These are phyloP conservation scores for Rhabdomys pumilio DNA, from an alignment of 2,797 vertebrate species.

Conservation along the genomic window DNA sequence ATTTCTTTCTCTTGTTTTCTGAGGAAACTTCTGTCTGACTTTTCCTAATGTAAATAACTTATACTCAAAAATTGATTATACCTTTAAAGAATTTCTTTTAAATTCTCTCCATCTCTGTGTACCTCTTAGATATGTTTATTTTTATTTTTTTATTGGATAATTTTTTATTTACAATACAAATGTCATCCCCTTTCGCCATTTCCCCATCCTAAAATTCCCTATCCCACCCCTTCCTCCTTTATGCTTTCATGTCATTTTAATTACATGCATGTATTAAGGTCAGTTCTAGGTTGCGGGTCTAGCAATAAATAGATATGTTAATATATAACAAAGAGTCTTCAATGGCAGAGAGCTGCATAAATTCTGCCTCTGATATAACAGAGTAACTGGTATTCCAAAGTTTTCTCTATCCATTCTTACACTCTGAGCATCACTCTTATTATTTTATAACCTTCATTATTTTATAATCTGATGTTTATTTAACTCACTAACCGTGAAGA, in stretches of 20 bases:
- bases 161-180: too few species aligned
- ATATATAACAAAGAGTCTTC: not conserved
- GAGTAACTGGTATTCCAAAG: too few species aligned
- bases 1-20: not conserved
- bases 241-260: too few species aligned
- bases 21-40: not conserved
- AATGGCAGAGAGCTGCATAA: too few species aligned
- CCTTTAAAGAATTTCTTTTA: not conserved
- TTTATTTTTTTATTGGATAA: too few species aligned
- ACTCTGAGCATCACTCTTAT: not conserved
- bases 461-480: not conserved
- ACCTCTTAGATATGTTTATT: not conserved
- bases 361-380: not conserved
- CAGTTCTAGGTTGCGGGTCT: too few species aligned
- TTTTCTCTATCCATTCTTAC: not conserved
- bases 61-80: not conserved
- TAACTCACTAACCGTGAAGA: not conserved
- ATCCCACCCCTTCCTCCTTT: too few species aligned
- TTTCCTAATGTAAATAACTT: not conserved
- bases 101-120: fast-evolving
- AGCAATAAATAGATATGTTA: not conserved
- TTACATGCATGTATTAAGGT: too few species aligned
- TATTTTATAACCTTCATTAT: not conserved
- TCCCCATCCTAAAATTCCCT: too few species aligned
- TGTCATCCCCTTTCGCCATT: too few species aligned